A percentile compares a stretch with the other conserved stretches of the same genome.
These are phyloP conservation scores for Globia sparganii DNA, from an alignment of 2,888 invertebrate genomes.

Conservation along the genomic window DNA sequence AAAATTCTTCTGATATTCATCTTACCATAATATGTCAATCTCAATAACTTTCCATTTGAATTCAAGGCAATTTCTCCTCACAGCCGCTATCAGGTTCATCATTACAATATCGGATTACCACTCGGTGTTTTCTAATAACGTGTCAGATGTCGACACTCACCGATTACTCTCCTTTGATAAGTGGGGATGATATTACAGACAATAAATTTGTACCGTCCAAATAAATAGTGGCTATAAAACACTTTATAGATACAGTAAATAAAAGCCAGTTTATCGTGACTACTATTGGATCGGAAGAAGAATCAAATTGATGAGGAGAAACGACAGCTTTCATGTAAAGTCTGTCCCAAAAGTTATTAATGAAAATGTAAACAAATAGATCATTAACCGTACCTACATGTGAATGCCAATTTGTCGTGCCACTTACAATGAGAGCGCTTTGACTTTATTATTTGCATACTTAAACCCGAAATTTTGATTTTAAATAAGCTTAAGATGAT, in stretches of 20 bases:
- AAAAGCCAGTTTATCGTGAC: conserved; percentile 60
- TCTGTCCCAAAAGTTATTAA: not conserved
- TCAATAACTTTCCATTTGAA: conserved; percentile 18
- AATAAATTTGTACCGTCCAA: conserved; percentile 64
- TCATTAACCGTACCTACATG: not conserved
- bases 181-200: conserved; percentile 69
- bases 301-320: conserved; percentile 51
- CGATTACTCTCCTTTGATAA: conserved; percentile 67
- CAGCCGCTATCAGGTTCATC: conserved; percentile 37
- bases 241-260: conserved; percentile 67
- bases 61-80: conserved; percentile 36
- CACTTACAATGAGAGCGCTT: not conserved
- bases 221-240: conserved; percentile 68
- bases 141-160: conserved; percentile 54
- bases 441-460: not conserved
- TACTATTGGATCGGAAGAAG: conserved; percentile 50
- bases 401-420: not conserved
- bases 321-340: conserved; percentile 35
- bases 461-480: not conserved
- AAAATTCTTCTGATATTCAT: not conserved
- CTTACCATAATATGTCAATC: conserved; percentile 38
- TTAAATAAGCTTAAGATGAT: not conserved
- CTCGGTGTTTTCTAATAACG: conserved; percentile 64
- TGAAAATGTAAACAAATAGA: not conserved
- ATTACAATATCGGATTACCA: conserved; percentile 62